These are phyloP conservation scores for Drosophila paramelanica DNA, from an alignment of 2,888 invertebrate genomes.

Conservation along the genomic window DNA sequence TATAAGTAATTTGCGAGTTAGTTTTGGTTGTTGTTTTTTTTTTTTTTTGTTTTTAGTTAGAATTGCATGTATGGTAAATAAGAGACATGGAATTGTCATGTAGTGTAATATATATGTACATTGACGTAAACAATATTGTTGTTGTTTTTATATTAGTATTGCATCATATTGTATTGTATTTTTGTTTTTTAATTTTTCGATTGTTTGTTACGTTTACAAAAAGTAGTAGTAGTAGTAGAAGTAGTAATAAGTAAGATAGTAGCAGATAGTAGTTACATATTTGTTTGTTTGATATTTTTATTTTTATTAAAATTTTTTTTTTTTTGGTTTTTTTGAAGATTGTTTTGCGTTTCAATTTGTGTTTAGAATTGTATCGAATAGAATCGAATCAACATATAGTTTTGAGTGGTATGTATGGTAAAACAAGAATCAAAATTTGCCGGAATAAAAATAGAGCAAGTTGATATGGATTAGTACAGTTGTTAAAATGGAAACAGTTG, in stretches of 20 bases:
- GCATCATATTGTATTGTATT: constrained; percentile 31
- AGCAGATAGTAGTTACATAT: constrained; percentile 70
- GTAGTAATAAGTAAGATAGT: constrained; percentile 68
- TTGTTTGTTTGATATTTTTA: constrained; percentile 39
- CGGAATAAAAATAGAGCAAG: constrained; percentile 83
- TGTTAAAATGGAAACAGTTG: constrained; percentile 83
- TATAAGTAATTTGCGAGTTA: constrained; percentile 21
- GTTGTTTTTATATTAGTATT: constrained; percentile 21
- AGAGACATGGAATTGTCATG: constrained; percentile 38
- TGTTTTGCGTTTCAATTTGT: constrained; percentile 18
- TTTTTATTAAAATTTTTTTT: constrained; percentile 15
- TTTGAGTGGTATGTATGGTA: constrained; percentile 32
- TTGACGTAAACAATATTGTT: constrained; percentile 47
- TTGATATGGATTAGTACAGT: constrained; percentile 85
- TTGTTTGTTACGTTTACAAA: constrained; percentile 57
- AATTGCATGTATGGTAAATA: constrained; percentile 45
- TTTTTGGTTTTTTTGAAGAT: constrained; percentile 16
- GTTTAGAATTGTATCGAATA: constrained; percentile 18
- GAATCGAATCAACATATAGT: constrained; percentile 26
- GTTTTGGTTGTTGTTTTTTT: constrained; percentile 7
- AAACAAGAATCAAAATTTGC: constrained; percentile 74
- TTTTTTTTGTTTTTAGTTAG: constrained; percentile 12
- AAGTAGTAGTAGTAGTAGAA: constrained; percentile 59
- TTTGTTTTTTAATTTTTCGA: constrained; percentile 26
- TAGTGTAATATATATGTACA: constrained; percentile 45